Base-by-base conservation (phyloP, 2,113 vertebrate genomes). In the Mystacornis crossleyi region DNA sequence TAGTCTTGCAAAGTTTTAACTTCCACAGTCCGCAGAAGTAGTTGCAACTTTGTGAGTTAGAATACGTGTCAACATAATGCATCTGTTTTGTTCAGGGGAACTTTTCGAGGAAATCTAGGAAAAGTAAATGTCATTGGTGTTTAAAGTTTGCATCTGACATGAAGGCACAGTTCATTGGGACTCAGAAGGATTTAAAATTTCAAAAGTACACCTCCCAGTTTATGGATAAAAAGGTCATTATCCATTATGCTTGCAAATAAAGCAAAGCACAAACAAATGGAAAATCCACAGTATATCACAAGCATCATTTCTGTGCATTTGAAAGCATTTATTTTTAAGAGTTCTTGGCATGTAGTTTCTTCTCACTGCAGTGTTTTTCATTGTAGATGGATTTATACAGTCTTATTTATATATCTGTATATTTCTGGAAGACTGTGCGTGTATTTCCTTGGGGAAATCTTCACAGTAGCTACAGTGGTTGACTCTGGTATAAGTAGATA, bases 371-470 rank as follows among this genome's bases (percentile, higher is more conserved):
- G 12, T 94, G 54, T 55, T 84, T 82, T 81, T 65, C 77, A 47
- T 31, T 58, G 7, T 73, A 61, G 86, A 69, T 88, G 53, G 48
- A 65, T 73, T 91, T 86, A 55, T 86, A 60, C 38, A n/a, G 43
- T 86, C 73, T 80, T 79, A 42, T 67, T 77, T 95, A 33, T 79
- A 40, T 64, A 24, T 48, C 29, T 58, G 33, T 94, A 26, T 85
- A 20, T 82, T 26, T 77, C 80, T 77, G 62, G 95, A 91, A 89
- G 84, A 90, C 80, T 26, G 5, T 84, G 82, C 67, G 26, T 92
- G 34, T 83, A 58, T 97, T 95, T 93, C 79, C 93, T 91, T 75
- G 58, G 60, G 95, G 91, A 92, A 42, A 61, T 70, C 95, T 96
- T 96, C 74, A 74, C 53, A 82, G 60, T 77, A 88, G 50, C 55